Base-by-base conservation (phyloP, 92 coral and sea anemone species). In the Actinernus sp. region DNA sequence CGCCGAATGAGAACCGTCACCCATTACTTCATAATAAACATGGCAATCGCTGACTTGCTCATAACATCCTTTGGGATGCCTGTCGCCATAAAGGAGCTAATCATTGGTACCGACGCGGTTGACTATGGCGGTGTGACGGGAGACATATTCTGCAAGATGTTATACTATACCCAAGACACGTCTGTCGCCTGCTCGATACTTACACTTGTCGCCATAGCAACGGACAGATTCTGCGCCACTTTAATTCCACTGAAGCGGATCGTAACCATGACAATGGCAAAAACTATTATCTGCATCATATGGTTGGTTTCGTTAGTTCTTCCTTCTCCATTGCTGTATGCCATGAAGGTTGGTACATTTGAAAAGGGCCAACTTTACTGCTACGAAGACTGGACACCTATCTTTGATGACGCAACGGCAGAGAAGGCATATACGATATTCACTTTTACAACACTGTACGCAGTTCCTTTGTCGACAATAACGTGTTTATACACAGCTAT, bases 151-250 rank as follows among this genome's bases (percentile, higher is more conserved):
- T 83, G 89, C 52, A 83, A 75, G 58, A 57, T 67, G 4, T 23
- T 83, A 31, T 68, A 56, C 8, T 75, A 56, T 53, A 57, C 49
- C 23, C 76, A 83, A 41, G 78, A 66, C 20, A 55, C 74, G 34
- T 89, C 91, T 8, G 67, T 82, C 18, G 73, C 64, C 29, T 84
- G 88, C n/a, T 84, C 96, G 1, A 82, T 84, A 13, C 68, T 89
- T 0, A 89, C 91, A 34, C 74, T 89, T 28, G 78, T 78, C 11
- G 73, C 80, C 28, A 89, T 89, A 58, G 96, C 96, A 24, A 47
- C 65, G 11, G 96, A 89, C 50, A 75, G 91, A 19, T 89, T 54
- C 55, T 78, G 65, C 16, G 88, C 91, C 23, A 74, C 85, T 32
- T 41, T 71, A 11, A 39, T 79, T 40, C 91, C 96, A 0, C 77